Evolutionary conservation across 2,888 invertebrate genomes (phyloP), one percentile per base, ranked within the genome.

Genomic region (Ennomos quercinarius): DNA sequence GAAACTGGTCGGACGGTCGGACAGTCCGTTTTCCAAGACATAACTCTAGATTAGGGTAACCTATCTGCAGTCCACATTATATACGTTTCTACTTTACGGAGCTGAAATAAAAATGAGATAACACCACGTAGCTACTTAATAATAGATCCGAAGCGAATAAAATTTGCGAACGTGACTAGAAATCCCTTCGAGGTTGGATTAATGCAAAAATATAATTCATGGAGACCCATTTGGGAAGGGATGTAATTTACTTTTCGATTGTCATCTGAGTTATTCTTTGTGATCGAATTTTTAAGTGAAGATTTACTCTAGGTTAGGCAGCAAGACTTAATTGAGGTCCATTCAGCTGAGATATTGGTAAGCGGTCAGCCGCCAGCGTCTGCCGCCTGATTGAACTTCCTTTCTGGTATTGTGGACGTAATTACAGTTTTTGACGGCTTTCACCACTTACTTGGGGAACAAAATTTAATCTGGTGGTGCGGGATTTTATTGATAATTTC

Each of bases 291-390:
- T 81, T 79, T 72, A 78, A 73, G 70, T 63, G 66, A 70, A 77
- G 72, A 83, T 82, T 81, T 83, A 78, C 83, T 83, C 71, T 80
- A 79, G 76, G 74, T 76, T 76, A 70, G 75, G 73, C 74, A 73
- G 74, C 70, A 73, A 70, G 69, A 74, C 80, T 84, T 87, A 87
- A 88, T 89, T 88, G 87, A 79, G 80, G 77, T 75, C 83, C 75
- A 85, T 88, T 89, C 83, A 88, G 71, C 74, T 78, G 81, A 79
- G 78, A 81, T 84, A 86, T 87, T 86, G 84, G 80, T 80, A 80
- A 80, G 78, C 78, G 82, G 80, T 78, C 83, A 80, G 71, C 77
- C 70, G 71, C 63, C 72, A 69, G 62, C 71, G 70, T 68, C 74
- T 62, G 67, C 63, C 66, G 71, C 59, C 71, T 78, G 76, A 84